phyloP scores from a whole-genome alignment of 2,888 invertebrate species.

The Leucoma salicis region DNA sequence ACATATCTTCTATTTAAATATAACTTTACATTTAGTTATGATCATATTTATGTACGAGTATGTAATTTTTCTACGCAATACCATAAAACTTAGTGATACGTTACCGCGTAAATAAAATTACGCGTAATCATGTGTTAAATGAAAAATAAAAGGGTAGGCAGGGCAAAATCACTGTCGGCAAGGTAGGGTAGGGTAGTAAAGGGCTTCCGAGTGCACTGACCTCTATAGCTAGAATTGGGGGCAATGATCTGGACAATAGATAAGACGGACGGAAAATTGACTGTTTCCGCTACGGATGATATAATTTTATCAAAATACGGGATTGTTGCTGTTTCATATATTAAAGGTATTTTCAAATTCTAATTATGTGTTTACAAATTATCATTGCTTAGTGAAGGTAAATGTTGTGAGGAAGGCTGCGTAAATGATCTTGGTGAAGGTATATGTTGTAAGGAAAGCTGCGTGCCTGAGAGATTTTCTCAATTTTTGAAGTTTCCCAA shows the following conservation, averaged over 20 bases:
- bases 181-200: conserved; percentile 38
- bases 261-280: conserved; percentile 37
- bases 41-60: neutral
- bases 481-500: too few species aligned
- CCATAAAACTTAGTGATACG: neutral
- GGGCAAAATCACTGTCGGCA: conserved; percentile 43
- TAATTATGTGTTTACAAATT: too few species aligned
- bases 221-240: conserved; percentile 51
- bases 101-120: conserved; percentile 14
- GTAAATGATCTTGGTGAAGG: too few species aligned
- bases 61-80: neutral
- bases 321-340: too few species aligned
- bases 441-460: too few species aligned
- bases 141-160: conserved; percentile 46
- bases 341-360: too few species aligned
- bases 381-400: too few species aligned
- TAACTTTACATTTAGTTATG: too few species aligned
- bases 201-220: conserved; percentile 63
- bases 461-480: too few species aligned
- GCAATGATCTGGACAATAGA: conserved; percentile 63
- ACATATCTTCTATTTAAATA: too few species aligned
- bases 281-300: conserved; percentile 25
- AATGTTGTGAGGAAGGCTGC: too few species aligned
- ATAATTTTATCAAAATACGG: conserved; percentile 9
- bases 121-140: conserved; percentile 59